Evolutionary conservation across 23 tunicate species (phyloP), one percentile per base, ranked within the genome.

Genomic region (Styela plicata): DNA sequence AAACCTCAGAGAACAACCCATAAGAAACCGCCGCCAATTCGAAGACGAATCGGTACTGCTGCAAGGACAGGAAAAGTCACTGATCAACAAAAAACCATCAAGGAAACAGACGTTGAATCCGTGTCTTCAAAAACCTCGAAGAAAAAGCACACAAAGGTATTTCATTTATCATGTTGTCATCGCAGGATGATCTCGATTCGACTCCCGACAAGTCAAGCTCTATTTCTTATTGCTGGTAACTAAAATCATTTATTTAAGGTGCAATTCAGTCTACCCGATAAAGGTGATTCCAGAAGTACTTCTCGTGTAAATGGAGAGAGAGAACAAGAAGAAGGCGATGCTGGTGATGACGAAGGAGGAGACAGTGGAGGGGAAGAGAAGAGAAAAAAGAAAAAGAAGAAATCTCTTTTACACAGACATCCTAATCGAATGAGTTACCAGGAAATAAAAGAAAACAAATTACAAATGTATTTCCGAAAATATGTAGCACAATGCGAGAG

Each of bases 401-500:
- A 91, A 63, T 70, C 97, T 3, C 70, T 80, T 31, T 23, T 79
- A 33, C 74, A 77, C 36, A 84, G 89, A 83, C 90, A 91, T 78
- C 90, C 90, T 5, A 86, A 86, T 44, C 63, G 87, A 28, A 86
- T 91, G 87, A 78, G 87, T 30, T 86, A 87, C 78, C 37, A 78
- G 24, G 97, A 91, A 31, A 75, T 91, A 24, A 91, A 83, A 79
- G 78, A 89, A 28, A 91, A 83, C 63, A 91, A 91, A 73, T 70
- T 91, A 17, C 70, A 86, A 64, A 82, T 85, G 18, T 91, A 87
- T 74, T 76, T 91, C 57, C 63, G 86, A 61, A 91, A 86, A 86
- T 91, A 86, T 73, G 84, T 91, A 2, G 77, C 83, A 2, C 97
- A 91, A 52, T 91, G 97, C 73, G 97, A 91, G 82, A 91, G 97